These are phyloP conservation scores for Pomatostomus ruficeps DNA, from an alignment of 2,113 vertebrate genomes.

Conservation along the genomic window DNA sequence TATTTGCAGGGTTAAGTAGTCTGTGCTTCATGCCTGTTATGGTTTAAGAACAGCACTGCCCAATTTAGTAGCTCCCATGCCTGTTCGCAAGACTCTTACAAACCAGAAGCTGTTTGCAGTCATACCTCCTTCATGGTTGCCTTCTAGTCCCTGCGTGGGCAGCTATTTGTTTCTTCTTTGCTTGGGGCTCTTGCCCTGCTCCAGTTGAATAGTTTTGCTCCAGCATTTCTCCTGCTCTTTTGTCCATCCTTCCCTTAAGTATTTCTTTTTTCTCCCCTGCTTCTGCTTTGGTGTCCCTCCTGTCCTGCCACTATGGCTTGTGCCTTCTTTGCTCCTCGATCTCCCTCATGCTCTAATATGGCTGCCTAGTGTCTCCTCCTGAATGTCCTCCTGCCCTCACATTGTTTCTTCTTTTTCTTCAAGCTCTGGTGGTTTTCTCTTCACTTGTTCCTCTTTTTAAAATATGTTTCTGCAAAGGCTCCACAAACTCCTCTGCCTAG, in stretches of 20 bases:
- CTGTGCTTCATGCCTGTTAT: fast-evolving
- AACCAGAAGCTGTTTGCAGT: fast-evolving
- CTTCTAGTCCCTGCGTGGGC: neutral
- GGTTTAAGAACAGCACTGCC: neutral
- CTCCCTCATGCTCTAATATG: neutral
- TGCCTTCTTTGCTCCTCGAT: neutral
- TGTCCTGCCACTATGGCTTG: neutral
- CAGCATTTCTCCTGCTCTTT: neutral
- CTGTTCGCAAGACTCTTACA: neutral
- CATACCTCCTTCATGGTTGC: neutral
- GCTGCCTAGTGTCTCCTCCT: neutral
- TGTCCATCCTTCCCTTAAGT: neutral
- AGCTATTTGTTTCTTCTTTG: neutral
- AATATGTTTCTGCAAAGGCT: neutral
- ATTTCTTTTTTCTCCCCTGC: neutral
- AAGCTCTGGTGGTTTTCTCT: neutral
- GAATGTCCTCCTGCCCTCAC: neutral
- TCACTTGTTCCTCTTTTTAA: neutral
- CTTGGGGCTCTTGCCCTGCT: neutral
- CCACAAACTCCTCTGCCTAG: neutral
- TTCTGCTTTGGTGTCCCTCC: neutral
- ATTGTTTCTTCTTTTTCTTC: neutral
- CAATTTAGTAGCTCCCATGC: fast-evolving
- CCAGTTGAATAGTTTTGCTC: neutral
- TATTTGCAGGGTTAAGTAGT: neutral